Base-by-base conservation (phyloP, 1,140 invertebrate genomes). In the Himalopsyche phryganea region DNA sequence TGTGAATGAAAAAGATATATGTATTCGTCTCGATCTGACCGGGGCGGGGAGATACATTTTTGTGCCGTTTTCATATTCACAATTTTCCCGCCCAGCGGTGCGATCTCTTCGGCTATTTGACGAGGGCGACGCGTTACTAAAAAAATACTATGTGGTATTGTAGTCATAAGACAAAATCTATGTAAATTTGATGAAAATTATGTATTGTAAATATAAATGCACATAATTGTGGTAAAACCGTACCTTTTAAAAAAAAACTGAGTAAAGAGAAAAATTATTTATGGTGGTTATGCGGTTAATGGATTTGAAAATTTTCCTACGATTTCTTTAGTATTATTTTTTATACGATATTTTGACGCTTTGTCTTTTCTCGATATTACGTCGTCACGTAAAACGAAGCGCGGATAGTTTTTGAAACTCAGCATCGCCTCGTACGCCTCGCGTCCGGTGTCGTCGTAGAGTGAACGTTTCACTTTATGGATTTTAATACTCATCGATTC, bases 401-500 rank as follows among this genome's bases (percentile, higher is more conserved):
- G 23, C 9, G 23, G 4, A 28, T n/a, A 28, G 23, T 28, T 28
- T 28, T 28, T 28, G 9, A 28, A 28, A 28, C 23, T 28, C 4
- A 28, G 3, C 13, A 40, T 41, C 6, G 28, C 20, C 51, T 20
- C 50, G 38, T 6, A 40, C 38, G 38, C 38, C 38, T 40, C 42
- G 14, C 15, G 33, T 48, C 45, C 18, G 53, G 45, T 47, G 53
- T 42, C 53, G 46, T 40, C n/a, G 38, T 3, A 40, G 38, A 4
- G 11, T 40, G n/a, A 58, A 45, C 44, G 19, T 36, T 51, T 58
- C 10, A 32, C 13, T 5, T 28, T 28, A 9, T 40, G n/a, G n/a
- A n/a, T 45, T 47, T 51, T 55, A 65, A 65, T 65, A 65, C 63
- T 65, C 63, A 65, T 60, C 47, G 57, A 63, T 58, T 60, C 51